A percentile compares a stretch with the other conserved stretches of the same genome.
These are phyloP conservation scores for Brachyistius frenatus DNA, from an alignment of 2,113 vertebrate species.

Conservation along the genomic window DNA sequence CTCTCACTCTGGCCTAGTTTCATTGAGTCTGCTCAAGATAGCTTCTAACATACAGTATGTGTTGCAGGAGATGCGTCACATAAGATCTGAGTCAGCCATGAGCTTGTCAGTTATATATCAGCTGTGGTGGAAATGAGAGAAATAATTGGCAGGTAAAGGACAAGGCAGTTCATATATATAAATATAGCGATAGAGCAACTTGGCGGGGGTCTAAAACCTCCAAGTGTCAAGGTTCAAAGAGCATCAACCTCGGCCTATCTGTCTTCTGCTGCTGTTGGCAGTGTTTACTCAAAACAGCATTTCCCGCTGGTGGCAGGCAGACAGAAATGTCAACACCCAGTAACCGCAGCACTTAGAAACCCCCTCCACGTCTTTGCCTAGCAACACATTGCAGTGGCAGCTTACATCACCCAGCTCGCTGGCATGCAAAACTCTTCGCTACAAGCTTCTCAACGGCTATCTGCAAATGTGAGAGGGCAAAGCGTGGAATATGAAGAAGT, in stretches of 20 bases:
- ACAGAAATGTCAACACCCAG: conserved; percentile 63
- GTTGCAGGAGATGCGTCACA: background rate
- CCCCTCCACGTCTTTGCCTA: conserved; percentile 45
- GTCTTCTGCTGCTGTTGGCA: conserved; percentile 30
- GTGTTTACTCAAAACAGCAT: conserved; percentile 59
- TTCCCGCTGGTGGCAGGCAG: conserved; percentile 40
- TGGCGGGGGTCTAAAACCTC: conserved; percentile 37
- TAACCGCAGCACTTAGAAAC: conserved; percentile 40
- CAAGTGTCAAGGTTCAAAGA: conserved; percentile 46
- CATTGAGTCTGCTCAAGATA: no score
- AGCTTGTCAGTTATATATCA: conserved; percentile 22
- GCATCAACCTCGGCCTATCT: conserved; percentile 12
- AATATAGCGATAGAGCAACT: conserved; percentile 10
- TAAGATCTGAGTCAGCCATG: background rate
- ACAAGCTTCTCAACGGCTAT: conserved; percentile 11
- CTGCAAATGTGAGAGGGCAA: conserved; percentile 34
- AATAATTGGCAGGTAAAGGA: conserved; percentile 16
- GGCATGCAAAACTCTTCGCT: conserved; percentile 11
- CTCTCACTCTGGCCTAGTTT: background rate
- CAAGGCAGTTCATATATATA: background rate
- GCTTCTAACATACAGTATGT: no score
- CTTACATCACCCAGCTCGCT: conserved; percentile 48
- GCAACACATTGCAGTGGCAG: conserved; percentile 62
- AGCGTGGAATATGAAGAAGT: conserved; percentile 14
- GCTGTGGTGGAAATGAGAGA: conserved; percentile 12